Base-by-base conservation (phyloP, 2,797 vertebrate species). In the Triplophysa yarkandensis region DNA sequence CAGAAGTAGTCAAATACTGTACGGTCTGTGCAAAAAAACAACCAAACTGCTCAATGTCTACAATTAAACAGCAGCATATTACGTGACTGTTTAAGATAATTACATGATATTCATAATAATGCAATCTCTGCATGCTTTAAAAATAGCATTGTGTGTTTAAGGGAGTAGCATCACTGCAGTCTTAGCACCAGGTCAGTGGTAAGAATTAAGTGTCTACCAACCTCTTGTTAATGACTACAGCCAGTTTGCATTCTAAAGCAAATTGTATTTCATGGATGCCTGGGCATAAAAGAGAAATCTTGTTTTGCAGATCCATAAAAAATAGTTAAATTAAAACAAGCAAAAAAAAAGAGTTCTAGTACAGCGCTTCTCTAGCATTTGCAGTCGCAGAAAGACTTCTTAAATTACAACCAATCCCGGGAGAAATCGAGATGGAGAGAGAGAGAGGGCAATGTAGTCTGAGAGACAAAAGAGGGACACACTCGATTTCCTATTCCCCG, bases 221-320 rank as follows among this genome's bases (percentile, higher is more conserved):
- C 73, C 72, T 81, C 77, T 64, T 77, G 83, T 86, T 87, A 83
- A 88, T 87, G 82, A 81, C 57, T 61, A 34, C 14, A 76, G 79
- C 77, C 77, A 77, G 77, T 83, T 48, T 66, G 77, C 27, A 82
- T 75, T 87, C 87, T 80, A 74, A 80, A 77, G 78, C 84, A 84
- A 86, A 85, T 74, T 85, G 81, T 82, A 84, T 89, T 91, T 91
- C 85, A 89, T 60, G 87, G 88, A 85, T 83, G 81, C 86, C 86
- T 83, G 62, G 89, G 87, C 88, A 84, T 90, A 87, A 89, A 89
- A 91, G 80, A 87, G 78, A 80, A 89, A 87, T 86, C 87, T 87
- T 85, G 86, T 89, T 88, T 86, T 76, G 68, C 77, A 78, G 84
- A 90, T 89, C 85, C 84, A 89, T 91, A 87, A 84, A 90, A 75